phyloP scores from a whole-genome alignment of 1,140 invertebrate species.

The Temnothorax longispinosus region DNA sequence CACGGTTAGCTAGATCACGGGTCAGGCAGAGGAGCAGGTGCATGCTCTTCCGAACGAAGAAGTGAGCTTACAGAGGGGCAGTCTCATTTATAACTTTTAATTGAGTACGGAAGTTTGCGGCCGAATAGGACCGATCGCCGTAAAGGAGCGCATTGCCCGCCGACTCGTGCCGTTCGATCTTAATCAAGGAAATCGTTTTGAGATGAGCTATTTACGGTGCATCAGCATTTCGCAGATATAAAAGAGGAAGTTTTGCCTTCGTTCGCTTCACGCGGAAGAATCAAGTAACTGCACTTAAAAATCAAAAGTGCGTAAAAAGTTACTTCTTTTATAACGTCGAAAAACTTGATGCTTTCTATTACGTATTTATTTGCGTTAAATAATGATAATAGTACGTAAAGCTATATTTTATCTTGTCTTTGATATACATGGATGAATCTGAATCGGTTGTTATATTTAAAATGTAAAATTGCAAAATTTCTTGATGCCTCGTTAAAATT shows the following conservation, averaged over 20 bases:
- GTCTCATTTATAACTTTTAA: slow-evolving; percentile 78
- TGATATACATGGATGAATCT: neutral
- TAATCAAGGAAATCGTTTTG: slow-evolving; percentile 62
- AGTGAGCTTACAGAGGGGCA: slow-evolving; percentile 63
- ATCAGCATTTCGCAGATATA: neutral
- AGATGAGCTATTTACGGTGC: slow-evolving; percentile 41
- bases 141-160: slow-evolving; percentile 15
- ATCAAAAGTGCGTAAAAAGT: neutral
- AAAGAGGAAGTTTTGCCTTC: slow-evolving; percentile 21
- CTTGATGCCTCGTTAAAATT: neutral
- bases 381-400: neutral
- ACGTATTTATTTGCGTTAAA: neutral
- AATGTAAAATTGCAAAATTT: neutral
- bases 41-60: slow-evolving; percentile 58
- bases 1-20: slow-evolving; percentile 37
- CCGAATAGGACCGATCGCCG: slow-evolving; percentile 47
- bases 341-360: slow-evolving; percentile 17
- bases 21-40: slow-evolving; percentile 44
- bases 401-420: neutral
- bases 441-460: neutral
- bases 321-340: neutral
- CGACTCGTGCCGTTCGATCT: slow-evolving; percentile 40
- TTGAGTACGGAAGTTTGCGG: slow-evolving; percentile 73
- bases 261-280: neutral
- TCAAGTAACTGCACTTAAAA: neutral